Base-by-base conservation (phyloP, 2,888 invertebrate species). In the Steromphala cineraria region DNA sequence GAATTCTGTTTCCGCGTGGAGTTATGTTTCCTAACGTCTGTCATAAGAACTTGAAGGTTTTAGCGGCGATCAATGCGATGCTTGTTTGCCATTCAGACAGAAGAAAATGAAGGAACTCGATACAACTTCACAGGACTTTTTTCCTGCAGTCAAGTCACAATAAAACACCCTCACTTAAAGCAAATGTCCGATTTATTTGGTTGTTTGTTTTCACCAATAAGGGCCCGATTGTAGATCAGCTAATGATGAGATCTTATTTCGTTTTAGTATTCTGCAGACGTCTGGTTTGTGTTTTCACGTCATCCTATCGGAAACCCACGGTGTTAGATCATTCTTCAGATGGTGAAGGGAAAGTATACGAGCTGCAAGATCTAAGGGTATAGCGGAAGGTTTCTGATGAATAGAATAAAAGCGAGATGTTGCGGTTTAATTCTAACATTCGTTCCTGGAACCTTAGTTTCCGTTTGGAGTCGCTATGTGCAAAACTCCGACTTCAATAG, bases 281-380 rank as follows among this genome's bases (percentile, higher is more conserved):
- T 71, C 71, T 71, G 71, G 71, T 71, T 71, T 71, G 36, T 71
- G 71, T 71, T 71, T 71, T 71, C 71, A 71, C 40, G 71, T 71
- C 71, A 71, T 36, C 40, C 36, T 71, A 71, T 71, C 71, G 71
- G 71, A 71, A 31, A 19, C 71, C 71, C 28, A 71, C 71, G n/a
- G 71, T 24, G 19, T 40, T 71, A 71, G 71, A 71, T 71, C 71
- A 71, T 71, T 17, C 19, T 31, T 0, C 17, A 36, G 71, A 19
- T 71, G 40, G 36, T 36, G 40, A 17, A 31, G 17, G 71, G 40
- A 40, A 71, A 71, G 36, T 67, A 28, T 28, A 17, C 36, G 71
- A 24, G 17, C 15, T 15, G 62, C 10, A 62, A 62, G 62, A 62
- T 62, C 62, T 62, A 17, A 62, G 62, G 28, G 15, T 15, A 28